Evolutionary conservation across 2,113 vertebrate genomes (phyloP).

Genomic region (Corythornis madagascariensis): DNA sequence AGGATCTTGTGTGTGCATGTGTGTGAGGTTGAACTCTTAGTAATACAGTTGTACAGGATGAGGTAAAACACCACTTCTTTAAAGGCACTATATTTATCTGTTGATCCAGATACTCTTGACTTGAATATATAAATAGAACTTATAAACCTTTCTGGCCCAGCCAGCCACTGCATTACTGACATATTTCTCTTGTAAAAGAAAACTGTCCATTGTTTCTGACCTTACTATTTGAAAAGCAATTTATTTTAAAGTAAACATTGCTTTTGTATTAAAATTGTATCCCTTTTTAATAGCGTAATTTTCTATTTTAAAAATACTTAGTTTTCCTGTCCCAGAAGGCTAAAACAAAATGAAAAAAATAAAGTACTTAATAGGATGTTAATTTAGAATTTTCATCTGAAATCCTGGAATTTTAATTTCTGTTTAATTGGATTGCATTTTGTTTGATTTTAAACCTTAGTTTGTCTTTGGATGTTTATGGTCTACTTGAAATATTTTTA

Average conservation of each 20-base stretch:
- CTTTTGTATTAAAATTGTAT: neutral
- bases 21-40: neutral
- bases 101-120: constrained; percentile 30
- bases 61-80: constrained; percentile 46
- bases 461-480: neutral
- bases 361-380: neutral
- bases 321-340: neutral
- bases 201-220: neutral
- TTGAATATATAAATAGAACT: constrained; percentile 36
- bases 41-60: neutral
- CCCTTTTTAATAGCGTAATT: neutral
- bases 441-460: neutral
- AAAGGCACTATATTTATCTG: constrained; percentile 26
- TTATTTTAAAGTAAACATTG: neutral
- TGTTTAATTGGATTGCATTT: neutral
- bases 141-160: neutral
- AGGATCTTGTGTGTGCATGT: neutral
- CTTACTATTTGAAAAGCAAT: neutral
- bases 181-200: neutral
- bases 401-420: neutral
- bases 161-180: constrained; percentile 31
- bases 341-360: neutral
- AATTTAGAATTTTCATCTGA: neutral
- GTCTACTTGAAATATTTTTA: neutral
- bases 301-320: neutral